Percentiles rank a stretch among this genome's conserved stretches.
These are phyloP conservation scores for Probosciger aterrimus DNA, from an alignment of 2,113 vertebrate species.

Conservation along the genomic window DNA sequence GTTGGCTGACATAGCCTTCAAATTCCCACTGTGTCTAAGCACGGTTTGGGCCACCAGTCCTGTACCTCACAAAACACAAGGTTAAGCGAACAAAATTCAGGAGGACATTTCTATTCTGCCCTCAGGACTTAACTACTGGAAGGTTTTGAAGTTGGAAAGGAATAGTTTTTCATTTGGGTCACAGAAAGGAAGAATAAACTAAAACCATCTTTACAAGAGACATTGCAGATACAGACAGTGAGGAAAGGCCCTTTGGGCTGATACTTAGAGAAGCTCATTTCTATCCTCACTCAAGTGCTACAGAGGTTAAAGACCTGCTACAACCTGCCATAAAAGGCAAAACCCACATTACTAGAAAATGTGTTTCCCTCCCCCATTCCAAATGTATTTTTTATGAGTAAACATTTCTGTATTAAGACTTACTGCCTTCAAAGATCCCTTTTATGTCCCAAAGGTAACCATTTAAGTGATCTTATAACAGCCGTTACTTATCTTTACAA, in stretches of 20 bases:
- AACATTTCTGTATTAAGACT: conserved; percentile 77
- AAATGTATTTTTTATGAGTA: conserved; percentile 74
- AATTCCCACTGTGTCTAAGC: background rate
- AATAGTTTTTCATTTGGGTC: background rate
- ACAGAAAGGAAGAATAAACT: conserved; percentile 6
- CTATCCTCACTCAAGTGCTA: conserved; percentile 32
- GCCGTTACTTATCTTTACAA: conserved; percentile 78
- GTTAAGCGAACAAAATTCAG: background rate
- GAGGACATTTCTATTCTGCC: background rate
- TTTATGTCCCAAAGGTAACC: conserved; percentile 77
- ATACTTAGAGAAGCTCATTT: conserved; percentile 32
- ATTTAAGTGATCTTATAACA: conserved; percentile 75
- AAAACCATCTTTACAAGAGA: background rate
- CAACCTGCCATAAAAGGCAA: conserved; percentile 64
- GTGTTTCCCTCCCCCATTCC: conserved; percentile 39
- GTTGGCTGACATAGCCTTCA: background rate
- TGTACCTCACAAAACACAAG: background rate
- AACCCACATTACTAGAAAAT: conserved; percentile 51
- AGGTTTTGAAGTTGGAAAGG: background rate
- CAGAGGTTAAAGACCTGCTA: conserved; percentile 41
- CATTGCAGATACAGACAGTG: background rate
- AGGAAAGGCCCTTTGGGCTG: conserved; percentile 39
- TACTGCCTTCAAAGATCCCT: conserved; percentile 71
- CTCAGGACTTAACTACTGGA: background rate
- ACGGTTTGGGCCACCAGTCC: background rate